Percentiles rank a stretch among this genome's conserved stretches.
phyloP scores from a whole-genome alignment of 2,797 vertebrate species.

The Microctenopoma steveboyesi region DNA sequence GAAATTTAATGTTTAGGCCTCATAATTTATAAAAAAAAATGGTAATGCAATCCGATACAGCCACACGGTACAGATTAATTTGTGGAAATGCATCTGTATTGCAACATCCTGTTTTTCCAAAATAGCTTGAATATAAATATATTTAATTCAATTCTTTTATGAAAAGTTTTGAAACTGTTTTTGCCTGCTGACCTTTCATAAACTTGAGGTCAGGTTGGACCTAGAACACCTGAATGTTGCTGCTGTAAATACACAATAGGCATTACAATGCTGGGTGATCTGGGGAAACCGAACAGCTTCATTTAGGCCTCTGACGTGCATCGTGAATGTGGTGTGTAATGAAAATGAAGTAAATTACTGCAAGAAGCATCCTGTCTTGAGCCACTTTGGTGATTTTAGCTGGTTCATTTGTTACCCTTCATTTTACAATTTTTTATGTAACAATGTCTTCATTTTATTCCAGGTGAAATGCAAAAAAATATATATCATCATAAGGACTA shows the following conservation, averaged over 20 bases:
- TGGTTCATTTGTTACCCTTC: slow-evolving; percentile 36
- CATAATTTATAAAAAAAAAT: too few species aligned
- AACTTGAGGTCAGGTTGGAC: slow-evolving; percentile 41
- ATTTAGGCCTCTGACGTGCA: slow-evolving; percentile 31
- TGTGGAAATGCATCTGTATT: background rate
- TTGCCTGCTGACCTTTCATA: slow-evolving; percentile 34
- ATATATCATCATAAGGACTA: slow-evolving; percentile 60
- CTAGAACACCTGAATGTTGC: slow-evolving; percentile 24
- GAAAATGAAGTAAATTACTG: slow-evolving; percentile 48
- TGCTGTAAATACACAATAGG: slow-evolving; percentile 41
- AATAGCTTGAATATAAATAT: slow-evolving; percentile 1
- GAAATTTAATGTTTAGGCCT: too few species aligned
- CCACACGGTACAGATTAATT: too few species aligned
- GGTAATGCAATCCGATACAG: too few species aligned
- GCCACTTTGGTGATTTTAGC: slow-evolving; percentile 51
- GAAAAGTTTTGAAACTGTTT: slow-evolving; percentile 3
- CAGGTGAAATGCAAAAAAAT: slow-evolving; percentile 45
- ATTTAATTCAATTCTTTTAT: slow-evolving; percentile 7
- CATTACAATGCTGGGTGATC: slow-evolving; percentile 31
- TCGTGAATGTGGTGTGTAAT: slow-evolving; percentile 26
- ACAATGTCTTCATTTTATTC: slow-evolving; percentile 43
- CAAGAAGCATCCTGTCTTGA: slow-evolving; percentile 17
- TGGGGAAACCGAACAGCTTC: slow-evolving; percentile 3
- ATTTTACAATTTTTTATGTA: slow-evolving; percentile 33
- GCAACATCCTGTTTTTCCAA: background rate